A percentile compares a stretch with the other conserved stretches of the same genome.
These are phyloP conservation scores for Pegoplata infirma DNA, from an alignment of 2,888 invertebrate species.

Conservation along the genomic window DNA sequence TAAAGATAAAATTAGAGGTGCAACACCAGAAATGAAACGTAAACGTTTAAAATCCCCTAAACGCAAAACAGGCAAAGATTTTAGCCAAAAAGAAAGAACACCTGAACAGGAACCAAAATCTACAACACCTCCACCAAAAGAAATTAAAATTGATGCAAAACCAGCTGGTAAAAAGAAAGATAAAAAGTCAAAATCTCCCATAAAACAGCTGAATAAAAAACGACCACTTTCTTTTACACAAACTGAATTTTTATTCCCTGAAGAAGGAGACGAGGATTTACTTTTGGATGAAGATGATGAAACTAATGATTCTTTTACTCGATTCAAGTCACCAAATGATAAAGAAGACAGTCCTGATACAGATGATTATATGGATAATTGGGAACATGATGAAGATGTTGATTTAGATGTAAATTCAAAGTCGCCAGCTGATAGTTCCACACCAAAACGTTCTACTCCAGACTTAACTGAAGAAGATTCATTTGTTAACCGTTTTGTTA, in stretches of 20 bases:
- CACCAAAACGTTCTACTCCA: conserved; percentile 64
- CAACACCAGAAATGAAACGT: conserved; percentile 21
- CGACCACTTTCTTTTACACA: conserved; percentile 64
- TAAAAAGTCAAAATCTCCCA: conserved; percentile 46
- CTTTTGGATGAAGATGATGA: conserved; percentile 54
- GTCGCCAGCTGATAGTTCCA: conserved; percentile 69
- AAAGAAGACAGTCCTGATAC: conserved; percentile 75
- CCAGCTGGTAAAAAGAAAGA: conserved; percentile 1
- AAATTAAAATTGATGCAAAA: neutral
- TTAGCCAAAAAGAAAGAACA: conserved; percentile 4
- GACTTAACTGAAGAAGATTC: conserved; percentile 62
- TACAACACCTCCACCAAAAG: conserved; percentile 41
- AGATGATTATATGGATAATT: conserved; percentile 77
- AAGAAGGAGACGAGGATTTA: conserved; percentile 45
- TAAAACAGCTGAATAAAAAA: conserved; percentile 33
- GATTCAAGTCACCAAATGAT: conserved; percentile 42
- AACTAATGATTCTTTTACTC: conserved; percentile 50
- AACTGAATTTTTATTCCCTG: conserved; percentile 65
- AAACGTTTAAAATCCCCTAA: conserved; percentile 39
- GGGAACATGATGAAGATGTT: conserved; percentile 75
- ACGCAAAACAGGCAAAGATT: conserved; percentile 18
- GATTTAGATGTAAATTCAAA: conserved; percentile 67
- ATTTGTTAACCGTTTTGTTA: conserved; percentile 67
- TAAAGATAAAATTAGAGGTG: conserved; percentile 16
- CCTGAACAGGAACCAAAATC: conserved; percentile 3